These are phyloP conservation scores for Cynodonichthys magdalenae DNA, from an alignment of 2,797 vertebrate genomes.

Conservation along the genomic window DNA sequence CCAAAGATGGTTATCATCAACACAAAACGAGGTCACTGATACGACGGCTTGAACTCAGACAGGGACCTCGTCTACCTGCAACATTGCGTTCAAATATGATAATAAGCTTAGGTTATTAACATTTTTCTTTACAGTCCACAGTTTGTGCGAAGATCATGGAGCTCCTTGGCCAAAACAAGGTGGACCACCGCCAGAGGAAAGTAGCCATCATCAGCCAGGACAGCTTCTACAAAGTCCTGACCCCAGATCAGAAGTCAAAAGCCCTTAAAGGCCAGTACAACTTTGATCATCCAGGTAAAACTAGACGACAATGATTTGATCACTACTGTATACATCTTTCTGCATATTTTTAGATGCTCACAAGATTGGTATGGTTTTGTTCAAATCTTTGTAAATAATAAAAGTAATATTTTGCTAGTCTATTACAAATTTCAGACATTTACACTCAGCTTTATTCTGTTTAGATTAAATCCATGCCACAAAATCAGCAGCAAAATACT, in stretches of 20 bases:
- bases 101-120: no score
- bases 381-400: no score
- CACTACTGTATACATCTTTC: no score
- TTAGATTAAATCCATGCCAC: no score
- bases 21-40: conserved; percentile 12
- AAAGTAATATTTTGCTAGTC: no score
- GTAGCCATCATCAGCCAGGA: conserved; percentile 95
- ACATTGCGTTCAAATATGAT: no score
- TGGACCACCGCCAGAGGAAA: conserved; percentile 93
- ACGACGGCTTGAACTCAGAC: background rate
- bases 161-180: conserved; percentile 94
- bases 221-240: conserved; percentile 93
- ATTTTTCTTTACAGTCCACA: conserved; percentile 84
- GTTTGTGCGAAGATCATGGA: conserved; percentile 99
- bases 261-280: conserved; percentile 95
- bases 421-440: no score
- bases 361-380: no score
- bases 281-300: conserved; percentile 94
- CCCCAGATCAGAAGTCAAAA: conserved; percentile 90
- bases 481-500: no score
- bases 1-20: background rate
- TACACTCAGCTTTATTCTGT: no score
- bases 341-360: no score
- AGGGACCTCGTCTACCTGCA: conserved; percentile 12
- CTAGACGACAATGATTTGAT: background rate